Evolutionary conservation across 2,797 vertebrate genomes (phyloP).

Genomic region (Pangasius sanitwongsei): DNA sequence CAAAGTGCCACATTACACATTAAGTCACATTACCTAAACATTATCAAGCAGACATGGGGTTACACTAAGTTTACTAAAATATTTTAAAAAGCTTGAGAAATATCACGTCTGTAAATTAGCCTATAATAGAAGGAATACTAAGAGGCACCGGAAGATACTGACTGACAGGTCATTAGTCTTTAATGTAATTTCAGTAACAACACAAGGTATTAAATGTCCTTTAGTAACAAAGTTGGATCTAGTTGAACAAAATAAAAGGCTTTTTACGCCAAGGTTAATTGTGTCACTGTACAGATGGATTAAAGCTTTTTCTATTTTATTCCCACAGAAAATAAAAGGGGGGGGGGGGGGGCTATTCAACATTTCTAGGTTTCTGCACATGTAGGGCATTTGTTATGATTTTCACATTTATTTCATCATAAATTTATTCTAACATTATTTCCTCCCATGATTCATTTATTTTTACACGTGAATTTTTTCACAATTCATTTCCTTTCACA

Average conservation of each 20-base stretch:
- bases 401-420: neutral
- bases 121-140: neutral
- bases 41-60: neutral
- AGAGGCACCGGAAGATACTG: neutral
- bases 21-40: neutral
- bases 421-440: neutral
- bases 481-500: neutral
- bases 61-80: neutral
- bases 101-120: slow-evolving; percentile 31
- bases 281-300: slow-evolving; percentile 30
- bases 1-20: no score
- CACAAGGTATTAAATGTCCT: slow-evolving; percentile 39
- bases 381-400: neutral
- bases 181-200: slow-evolving; percentile 16
- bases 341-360: neutral
- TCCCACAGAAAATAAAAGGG: slow-evolving; percentile 8
- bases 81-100: slow-evolving; percentile 9
- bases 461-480: neutral
- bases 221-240: slow-evolving; percentile 35
- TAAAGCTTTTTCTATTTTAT: slow-evolving; percentile 29
- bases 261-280: slow-evolving; percentile 24
- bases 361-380: neutral
- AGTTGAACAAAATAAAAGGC: slow-evolving; percentile 14
- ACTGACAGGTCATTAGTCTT: slow-evolving; percentile 32
- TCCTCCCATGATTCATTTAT: neutral